phyloP scores from a whole-genome alignment of 53 echinoderm and acorn worm genomes.

The Astropecten irregularis region DNA sequence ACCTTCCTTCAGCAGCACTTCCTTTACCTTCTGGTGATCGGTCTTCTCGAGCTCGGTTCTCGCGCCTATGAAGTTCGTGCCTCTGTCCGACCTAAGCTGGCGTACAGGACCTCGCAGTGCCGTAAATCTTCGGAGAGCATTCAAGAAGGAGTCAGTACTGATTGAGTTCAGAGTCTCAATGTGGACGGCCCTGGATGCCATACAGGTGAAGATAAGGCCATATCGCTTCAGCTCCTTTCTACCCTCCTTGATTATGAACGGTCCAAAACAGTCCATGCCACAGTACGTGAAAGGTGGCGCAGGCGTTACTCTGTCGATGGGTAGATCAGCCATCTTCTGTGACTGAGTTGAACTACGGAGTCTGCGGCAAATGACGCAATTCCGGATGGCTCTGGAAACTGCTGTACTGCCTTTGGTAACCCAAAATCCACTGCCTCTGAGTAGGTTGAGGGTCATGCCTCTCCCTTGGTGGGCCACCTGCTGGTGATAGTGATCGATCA shows the following conservation, averaged over 20 bases:
- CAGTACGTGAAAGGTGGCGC: conserved; percentile 63
- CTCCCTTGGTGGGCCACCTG: conserved; percentile 39
- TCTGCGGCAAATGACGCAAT: conserved; percentile 60
- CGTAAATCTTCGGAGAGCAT: conserved; percentile 69
- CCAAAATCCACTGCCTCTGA: conserved; percentile 54
- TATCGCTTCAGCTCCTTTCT: conserved; percentile 69
- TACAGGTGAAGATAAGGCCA: conserved; percentile 69
- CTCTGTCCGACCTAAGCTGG: conserved; percentile 62
- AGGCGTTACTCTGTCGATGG: conserved; percentile 45
- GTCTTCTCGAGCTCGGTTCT: conserved; percentile 36
- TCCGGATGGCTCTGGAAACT: conserved; percentile 44
- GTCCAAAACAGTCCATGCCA: conserved; percentile 75
- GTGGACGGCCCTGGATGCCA: conserved; percentile 77
- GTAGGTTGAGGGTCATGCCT: conserved; percentile 46
- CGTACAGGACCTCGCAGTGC: conserved; percentile 67
- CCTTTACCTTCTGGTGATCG: conserved; percentile 32
- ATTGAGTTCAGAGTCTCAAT: conserved; percentile 58
- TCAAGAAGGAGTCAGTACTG: conserved; percentile 71
- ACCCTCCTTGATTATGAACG: conserved; percentile 64
- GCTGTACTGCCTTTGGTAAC: conserved; percentile 18
- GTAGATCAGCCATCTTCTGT: conserved; percentile 78
- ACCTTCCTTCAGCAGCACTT: conserved; percentile 26
- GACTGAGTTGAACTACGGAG: conserved; percentile 5
- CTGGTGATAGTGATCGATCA: conserved; percentile 45
- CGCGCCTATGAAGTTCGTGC: conserved; percentile 75